These are phyloP conservation scores for Oreochromis spilurus DNA, from an alignment of 2,113 vertebrate species.

Conservation along the genomic window DNA sequence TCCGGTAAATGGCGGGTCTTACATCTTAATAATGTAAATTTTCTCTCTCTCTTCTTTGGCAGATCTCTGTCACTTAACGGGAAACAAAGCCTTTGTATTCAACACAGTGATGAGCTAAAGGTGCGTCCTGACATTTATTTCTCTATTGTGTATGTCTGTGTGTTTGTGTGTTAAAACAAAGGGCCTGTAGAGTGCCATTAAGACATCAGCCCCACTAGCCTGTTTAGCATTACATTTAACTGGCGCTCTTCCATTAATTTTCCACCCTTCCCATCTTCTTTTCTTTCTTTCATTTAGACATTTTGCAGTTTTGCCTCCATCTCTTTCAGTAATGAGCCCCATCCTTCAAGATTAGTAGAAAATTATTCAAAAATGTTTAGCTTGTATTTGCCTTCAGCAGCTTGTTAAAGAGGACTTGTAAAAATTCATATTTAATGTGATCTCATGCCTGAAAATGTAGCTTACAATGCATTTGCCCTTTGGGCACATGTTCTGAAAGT, in stretches of 20 bases:
- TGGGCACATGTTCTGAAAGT: slow-evolving; percentile 44
- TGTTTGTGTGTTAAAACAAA: slow-evolving; percentile 33
- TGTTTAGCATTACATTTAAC: slow-evolving; percentile 41
- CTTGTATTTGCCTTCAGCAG: slow-evolving; percentile 31
- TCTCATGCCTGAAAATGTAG: slow-evolving; percentile 10
- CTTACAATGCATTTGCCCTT: slow-evolving; percentile 39
- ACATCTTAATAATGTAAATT: background rate
- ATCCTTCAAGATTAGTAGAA: slow-evolving; percentile 27
- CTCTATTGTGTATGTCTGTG: background rate
- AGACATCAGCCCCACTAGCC: background rate
- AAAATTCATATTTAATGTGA: slow-evolving; percentile 35
- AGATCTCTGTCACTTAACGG: slow-evolving; percentile 2
- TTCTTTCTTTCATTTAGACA: background rate
- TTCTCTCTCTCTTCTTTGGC: background rate
- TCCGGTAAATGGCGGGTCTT: background rate
- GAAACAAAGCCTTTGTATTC: background rate
- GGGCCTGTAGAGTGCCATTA: slow-evolving; percentile 24
- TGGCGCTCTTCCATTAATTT: background rate
- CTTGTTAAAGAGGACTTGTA: slow-evolving; percentile 35
- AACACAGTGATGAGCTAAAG: slow-evolving; percentile 56
- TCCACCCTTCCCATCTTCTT: background rate
- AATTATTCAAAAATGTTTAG: slow-evolving; percentile 21
- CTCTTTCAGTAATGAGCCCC: background rate
- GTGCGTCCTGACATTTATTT: slow-evolving; percentile 16
- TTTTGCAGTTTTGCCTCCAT: background rate